Evolutionary conservation across 1,140 invertebrate genomes (phyloP), one percentile per base, ranked within the genome.

Genomic region (Ostrea edulis): DNA sequence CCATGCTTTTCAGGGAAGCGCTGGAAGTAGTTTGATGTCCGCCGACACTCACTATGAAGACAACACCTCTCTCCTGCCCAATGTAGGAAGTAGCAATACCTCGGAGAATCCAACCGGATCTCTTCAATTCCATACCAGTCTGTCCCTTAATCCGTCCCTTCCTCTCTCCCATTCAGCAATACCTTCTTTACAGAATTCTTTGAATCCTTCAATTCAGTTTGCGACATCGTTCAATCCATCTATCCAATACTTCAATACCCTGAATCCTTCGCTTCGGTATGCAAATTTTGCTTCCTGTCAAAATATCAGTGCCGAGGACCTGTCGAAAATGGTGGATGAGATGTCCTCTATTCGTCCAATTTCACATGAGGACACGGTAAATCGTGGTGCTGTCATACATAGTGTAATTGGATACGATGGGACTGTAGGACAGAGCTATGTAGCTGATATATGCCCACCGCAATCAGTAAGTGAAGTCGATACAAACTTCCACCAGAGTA

Each of bases 61-160:
- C 81, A 89, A 90, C 77, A 91, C 89, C 3, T 91, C 90, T 20
- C 77, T 91, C 85, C 44, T 87, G 14, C 90, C 90, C 25, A 90
- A 90, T 82, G 89, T 91, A 14, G 90, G 90, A 25, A 91, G 90
- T 58, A 90, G 88, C 84, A 85, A 83, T 58, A 91, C 88, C 0
- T 91, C 90, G 0, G 86, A 62, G 53, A 87, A 88, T 51, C 89
- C 87, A 0, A 87, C 89, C 44, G 85, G 65, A 35, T 87, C 86
- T 22, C 51, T 62, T 35, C 55, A 52, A n/a, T 62, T 58, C 55
- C 22, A 35, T 8, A 83, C 82, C 5, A 83, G 25, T 35, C 20
- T 53, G 9, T 53, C 44, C 51, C 82, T 53, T 14, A 22, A 52
- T 54, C 82, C 82, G 22, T 52, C 52, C 20, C 52, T 83, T 0